Base-by-base conservation (phyloP, 2,797 vertebrate species). In the Argentina silus region DNA sequence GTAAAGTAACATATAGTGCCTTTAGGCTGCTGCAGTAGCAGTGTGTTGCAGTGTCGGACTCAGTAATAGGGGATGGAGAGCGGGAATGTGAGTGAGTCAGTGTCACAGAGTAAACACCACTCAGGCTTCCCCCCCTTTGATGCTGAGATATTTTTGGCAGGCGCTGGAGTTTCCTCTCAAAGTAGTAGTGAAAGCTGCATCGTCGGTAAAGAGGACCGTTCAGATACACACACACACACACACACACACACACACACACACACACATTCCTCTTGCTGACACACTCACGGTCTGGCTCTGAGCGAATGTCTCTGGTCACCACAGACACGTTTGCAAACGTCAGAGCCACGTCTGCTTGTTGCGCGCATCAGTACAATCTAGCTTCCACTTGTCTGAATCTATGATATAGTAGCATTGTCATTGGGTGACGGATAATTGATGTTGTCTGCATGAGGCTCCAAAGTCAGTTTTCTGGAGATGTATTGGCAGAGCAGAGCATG, bases 131-230 rank as follows among this genome's bases (percentile, higher is more conserved):
- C 47, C 76, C 78, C 77, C 63, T 75, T 85, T 80, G 74, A 83
- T 79, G 74, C 78, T 80, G 73, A 76, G 70, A 79, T 77, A 64
- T 76, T 74, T 85, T 83, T 89, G 82, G 80, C 86, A 78, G 42
- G 45, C 36, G 67, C 62, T 70, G 12, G 17, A 63, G 69, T 78
- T 83, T 64, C 80, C 69, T 83, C 71, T 81, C 75, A 53, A 69
- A 76, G 63, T 56, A 11, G 27, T 55, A 21, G 64, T 72, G 3
- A 27, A 42, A 21, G 74, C 67, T 62, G 60, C 14, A 17, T 56
- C 19, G 14, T 14, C 9, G 12, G 23, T 3, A 42, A 27, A 15
- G 27, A 43, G 12, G 27, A 42, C 7, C 21, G 3, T 56, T 56
- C 48, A 56, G 53, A 56, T 7, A 56, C 53, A 56, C 53, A 36